Conservation (phyloP, 2,888 invertebrate genomes). For the Plagodis pulveraria region DNA sequence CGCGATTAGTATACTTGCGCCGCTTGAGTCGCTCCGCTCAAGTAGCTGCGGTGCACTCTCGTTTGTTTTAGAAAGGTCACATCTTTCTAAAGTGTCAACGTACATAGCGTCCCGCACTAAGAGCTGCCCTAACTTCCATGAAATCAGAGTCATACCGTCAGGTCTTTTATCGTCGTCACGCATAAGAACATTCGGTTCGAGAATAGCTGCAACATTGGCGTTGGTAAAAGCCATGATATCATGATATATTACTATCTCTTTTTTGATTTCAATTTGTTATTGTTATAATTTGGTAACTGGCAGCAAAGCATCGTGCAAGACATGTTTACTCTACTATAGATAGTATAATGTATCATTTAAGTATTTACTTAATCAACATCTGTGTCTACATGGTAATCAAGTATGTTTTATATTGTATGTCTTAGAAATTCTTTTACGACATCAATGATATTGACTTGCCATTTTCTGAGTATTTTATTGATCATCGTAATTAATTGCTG, state of each 20-base stretch:
- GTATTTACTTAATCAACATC: constrained; percentile 44
- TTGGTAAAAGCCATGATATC: not conserved
- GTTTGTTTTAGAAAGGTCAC: no score
- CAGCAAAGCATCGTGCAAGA: constrained; percentile 15
- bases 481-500: constrained; percentile 3
- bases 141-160: no score
- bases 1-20: no score
- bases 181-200: not conserved
- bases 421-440: constrained; percentile 30
- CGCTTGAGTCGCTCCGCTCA: no score
- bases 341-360: constrained; percentile 26
- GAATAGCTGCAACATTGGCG: no score
- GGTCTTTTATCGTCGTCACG: no score
- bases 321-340: constrained; percentile 27
- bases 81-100: no score
- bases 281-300: constrained; percentile 19
- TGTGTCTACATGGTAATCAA: constrained; percentile 44
- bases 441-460: constrained; percentile 22
- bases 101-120: no score
- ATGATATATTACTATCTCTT: not conserved
- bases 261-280: constrained; percentile 12
- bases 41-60: no score
- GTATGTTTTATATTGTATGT: constrained; percentile 26
- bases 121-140: no score
- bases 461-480: constrained; percentile 14